These are phyloP conservation scores for Porites lobata DNA, from an alignment of 92 coral and sea anemone genomes.

Conservation along the genomic window DNA sequence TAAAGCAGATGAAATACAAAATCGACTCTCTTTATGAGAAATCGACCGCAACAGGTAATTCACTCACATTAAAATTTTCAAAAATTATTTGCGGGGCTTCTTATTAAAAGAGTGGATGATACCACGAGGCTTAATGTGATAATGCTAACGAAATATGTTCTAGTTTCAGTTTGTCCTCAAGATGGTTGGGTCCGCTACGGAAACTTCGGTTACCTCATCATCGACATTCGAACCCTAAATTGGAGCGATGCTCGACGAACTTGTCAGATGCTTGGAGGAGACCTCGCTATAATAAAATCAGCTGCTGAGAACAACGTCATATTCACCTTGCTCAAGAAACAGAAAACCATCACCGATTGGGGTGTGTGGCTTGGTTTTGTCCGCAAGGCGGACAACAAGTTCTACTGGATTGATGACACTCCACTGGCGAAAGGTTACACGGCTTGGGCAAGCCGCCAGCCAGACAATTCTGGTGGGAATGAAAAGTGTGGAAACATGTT, in stretches of 20 bases:
- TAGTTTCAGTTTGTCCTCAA: too few species aligned
- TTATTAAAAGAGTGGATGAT: too few species aligned
- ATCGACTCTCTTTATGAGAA: too few species aligned
- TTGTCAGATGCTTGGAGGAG: constrained; percentile 30
- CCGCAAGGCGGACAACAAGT: constrained; percentile 7
- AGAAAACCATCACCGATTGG: not conserved
- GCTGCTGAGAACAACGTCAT: constrained; percentile 8
- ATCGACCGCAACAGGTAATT: too few species aligned
- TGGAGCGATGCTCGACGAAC: constrained; percentile 28
- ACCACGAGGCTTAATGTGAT: too few species aligned
- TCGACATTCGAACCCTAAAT: not conserved
- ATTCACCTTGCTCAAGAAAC: constrained; percentile 15
- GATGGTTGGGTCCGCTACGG: too few species aligned
- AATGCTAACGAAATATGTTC: too few species aligned
- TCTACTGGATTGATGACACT: constrained; percentile 30
- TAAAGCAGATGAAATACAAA: too few species aligned
- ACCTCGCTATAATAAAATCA: not conserved
- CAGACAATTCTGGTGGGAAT: not conserved
- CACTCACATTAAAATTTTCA: too few species aligned
- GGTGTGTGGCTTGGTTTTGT: constrained; percentile 2
- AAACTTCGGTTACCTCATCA: too few species aligned
- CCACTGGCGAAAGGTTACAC: not conserved
- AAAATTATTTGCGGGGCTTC: too few species aligned
- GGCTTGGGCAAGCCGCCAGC: constrained; percentile 3
- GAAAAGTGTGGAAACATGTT: not conserved